Conservation (phyloP, 1,140 invertebrate genomes). For the Eurosta solidaginis region DNA sequence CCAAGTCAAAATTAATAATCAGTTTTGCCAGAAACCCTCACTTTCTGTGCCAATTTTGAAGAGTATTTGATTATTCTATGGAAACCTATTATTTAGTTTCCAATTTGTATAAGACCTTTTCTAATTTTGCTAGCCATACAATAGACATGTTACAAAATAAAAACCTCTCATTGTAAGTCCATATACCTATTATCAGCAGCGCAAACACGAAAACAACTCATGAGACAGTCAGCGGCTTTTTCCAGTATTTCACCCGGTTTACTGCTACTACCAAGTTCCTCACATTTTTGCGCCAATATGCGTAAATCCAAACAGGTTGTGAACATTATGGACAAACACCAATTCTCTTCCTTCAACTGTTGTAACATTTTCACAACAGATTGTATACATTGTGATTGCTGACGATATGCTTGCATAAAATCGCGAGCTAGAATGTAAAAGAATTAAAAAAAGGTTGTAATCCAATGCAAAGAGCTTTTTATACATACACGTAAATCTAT, state of each 20-base stretch:
- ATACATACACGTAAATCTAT: background rate
- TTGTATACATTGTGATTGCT: slow-evolving; percentile 79
- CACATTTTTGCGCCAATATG: slow-evolving; percentile 79
- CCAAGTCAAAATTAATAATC: too few species aligned
- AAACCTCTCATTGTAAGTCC: slow-evolving; percentile 31
- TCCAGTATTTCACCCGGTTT: slow-evolving; percentile 82
- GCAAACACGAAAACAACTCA: slow-evolving; percentile 94
- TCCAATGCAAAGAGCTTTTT: background rate
- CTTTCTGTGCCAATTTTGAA: too few species aligned
- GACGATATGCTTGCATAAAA: slow-evolving; percentile 75
- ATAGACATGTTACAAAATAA: slow-evolving; percentile 3
- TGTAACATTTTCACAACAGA: slow-evolving; percentile 84
- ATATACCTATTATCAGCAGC: slow-evolving; percentile 82
- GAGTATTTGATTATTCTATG: too few species aligned
- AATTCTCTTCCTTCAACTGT: slow-evolving; percentile 92
- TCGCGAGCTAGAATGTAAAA: slow-evolving; percentile 66
- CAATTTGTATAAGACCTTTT: too few species aligned
- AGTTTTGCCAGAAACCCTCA: too few species aligned
- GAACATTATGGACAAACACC: slow-evolving; percentile 91
- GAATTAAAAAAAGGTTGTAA: background rate
- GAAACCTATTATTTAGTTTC: too few species aligned
- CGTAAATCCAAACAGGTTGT: slow-evolving; percentile 86
- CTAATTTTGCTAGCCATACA: background rate
- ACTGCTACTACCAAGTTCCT: slow-evolving; percentile 62
- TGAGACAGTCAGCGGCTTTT: slow-evolving; percentile 91